Base-by-base conservation (phyloP, 1,140 invertebrate species). In the Drosophila pseudoobscura region DNA sequence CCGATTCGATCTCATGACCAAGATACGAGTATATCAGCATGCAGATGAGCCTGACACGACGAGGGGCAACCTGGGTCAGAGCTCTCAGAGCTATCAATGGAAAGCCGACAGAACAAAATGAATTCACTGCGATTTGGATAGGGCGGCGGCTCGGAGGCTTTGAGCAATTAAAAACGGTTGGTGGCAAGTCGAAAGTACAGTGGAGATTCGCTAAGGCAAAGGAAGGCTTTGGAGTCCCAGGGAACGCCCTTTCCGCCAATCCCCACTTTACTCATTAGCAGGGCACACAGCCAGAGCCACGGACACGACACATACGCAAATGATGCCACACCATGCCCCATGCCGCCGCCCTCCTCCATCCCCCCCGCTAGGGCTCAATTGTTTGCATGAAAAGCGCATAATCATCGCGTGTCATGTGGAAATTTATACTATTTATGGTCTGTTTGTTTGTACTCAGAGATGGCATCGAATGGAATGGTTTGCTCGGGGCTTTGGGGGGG, bases 381-480 rank as follows among this genome's bases (percentile, higher is more conserved):
- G 78, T 78, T 83, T 76, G 80, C 76, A 70, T 82, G 73, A 62
- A 88, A 79, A 79, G 84, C 76, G 83, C 83, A 88, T 88, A 83
- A 89, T 88, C 83, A 88, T 88, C 84, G 83, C 83, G 83, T 88
- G 83, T 88, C 83, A 88, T 88, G 83, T 83, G 79, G 83, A 88
- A 88, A 88, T 88, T 88, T 88, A 88, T 88, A 89, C 83, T 88
- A 88, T 88, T 88, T 88, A 88, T 88, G 83, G 78, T 87, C 82
- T 88, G 84, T 88, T 88, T 88, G 79, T 83, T 88, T 83, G 78
- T 71, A 74, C 53, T 82, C 78, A 76, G 71, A 80, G 71, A 60
- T 68, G 62, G 63, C 56, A 73, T 73, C 69, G 52, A 61, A 73
- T 47, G 69, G 66, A 69, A 69, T 65, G 62, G 43, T 13, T 51